phyloP scores from a whole-genome alignment of 2,888 invertebrate species.

The Neuroscelio doddi region DNA sequence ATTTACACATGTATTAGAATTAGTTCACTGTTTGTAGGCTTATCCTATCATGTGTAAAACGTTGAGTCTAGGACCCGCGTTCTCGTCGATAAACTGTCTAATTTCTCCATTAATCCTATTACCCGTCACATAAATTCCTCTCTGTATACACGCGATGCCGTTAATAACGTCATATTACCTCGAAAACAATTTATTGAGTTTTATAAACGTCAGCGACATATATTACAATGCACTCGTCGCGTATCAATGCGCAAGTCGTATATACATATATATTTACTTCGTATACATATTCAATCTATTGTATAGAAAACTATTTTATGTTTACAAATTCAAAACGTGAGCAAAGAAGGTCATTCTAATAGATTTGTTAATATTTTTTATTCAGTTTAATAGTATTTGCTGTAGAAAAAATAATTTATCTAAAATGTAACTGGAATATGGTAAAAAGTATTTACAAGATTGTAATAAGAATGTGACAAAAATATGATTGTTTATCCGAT shows the following conservation, averaged over 20 bases:
- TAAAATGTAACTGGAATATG: no score
- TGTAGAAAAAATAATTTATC: no score
- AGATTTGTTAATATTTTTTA: no score
- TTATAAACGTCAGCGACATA: conserved; percentile 47
- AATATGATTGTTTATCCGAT: no score
- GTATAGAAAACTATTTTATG: no score
- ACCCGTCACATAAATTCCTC: conserved; percentile 53
- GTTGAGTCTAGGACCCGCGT: conserved; percentile 30
- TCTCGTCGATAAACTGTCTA: conserved; percentile 56
- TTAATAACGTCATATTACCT: conserved; percentile 50
- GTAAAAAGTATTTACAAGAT: no score
- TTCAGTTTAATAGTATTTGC: no score
- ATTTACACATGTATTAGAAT: conserved; percentile 24
- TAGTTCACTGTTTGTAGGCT: conserved; percentile 14
- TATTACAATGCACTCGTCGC: conserved; percentile 10
- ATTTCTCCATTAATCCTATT: conserved; percentile 57
- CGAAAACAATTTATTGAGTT: conserved; percentile 55
- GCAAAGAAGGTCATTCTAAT: no score
- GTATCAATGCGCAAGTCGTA: conserved; percentile 5
- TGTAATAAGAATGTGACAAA: no score
- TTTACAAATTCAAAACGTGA: no score
- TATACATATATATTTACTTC: not conserved
- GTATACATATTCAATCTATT: no score
- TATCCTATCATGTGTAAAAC: conserved; percentile 31
- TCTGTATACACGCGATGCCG: conserved; percentile 28